Conservation (phyloP, 2,888 invertebrate genomes). For the Pollenia griseotomentosa region DNA sequence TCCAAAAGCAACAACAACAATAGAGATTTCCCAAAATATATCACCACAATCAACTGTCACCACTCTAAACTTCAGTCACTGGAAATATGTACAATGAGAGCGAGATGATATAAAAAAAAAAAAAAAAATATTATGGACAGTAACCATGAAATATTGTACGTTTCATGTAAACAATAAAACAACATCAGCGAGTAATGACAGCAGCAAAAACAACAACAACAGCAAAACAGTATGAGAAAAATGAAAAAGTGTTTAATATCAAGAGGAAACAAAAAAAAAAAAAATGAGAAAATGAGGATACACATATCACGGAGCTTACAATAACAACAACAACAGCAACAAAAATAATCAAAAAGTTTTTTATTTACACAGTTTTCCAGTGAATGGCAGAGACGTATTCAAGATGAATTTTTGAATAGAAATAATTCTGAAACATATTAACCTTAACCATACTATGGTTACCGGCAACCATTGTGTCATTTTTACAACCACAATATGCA, state of each 20-base stretch:
- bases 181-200: slow-evolving; percentile 36
- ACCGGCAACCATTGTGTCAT: too few species aligned
- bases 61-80: slow-evolving; percentile 38
- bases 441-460: too few species aligned
- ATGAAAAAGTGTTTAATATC: slow-evolving; percentile 56
- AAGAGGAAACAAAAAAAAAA: slow-evolving; percentile 32
- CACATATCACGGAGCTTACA: slow-evolving; percentile 41
- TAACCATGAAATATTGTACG: slow-evolving; percentile 65
- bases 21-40: slow-evolving; percentile 30
- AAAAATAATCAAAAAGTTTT: slow-evolving; percentile 16
- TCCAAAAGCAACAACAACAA: background rate
- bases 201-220: background rate
- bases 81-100: background rate
- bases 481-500: too few species aligned
- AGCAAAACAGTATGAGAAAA: slow-evolving; percentile 14
- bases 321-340: slow-evolving; percentile 14
- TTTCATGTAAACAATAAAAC: slow-evolving; percentile 64
- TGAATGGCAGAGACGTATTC: background rate
- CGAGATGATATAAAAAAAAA: background rate
- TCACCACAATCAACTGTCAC: slow-evolving; percentile 37
- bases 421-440: too few species aligned
- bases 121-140: slow-evolving; percentile 14
- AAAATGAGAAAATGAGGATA: background rate
- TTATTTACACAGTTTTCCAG: background rate
- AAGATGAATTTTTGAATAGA: background rate